phyloP scores from a whole-genome alignment of 2,113 vertebrate genomes.

The Catagonus wagneri region DNA sequence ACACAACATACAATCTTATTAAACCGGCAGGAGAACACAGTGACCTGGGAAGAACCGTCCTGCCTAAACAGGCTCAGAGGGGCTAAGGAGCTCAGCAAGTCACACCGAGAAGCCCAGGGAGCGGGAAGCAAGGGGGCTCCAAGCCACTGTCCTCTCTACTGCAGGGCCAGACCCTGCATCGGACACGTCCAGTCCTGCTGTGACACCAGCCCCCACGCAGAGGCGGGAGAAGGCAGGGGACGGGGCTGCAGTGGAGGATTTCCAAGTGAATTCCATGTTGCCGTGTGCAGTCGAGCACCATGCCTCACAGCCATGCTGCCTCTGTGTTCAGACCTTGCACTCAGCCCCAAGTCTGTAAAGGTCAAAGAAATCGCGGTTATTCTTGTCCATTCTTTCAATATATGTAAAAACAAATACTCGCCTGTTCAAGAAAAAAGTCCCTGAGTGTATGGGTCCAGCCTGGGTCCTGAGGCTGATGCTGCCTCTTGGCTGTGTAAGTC shows the following conservation, averaged over 20 bases:
- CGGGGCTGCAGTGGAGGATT: neutral
- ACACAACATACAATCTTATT: too few species aligned
- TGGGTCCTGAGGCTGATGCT: neutral
- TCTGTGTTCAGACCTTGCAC: too few species aligned
- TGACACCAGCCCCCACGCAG: accelerated
- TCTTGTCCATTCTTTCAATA: neutral
- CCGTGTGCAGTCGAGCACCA: neutral
- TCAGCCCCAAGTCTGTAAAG: neutral
- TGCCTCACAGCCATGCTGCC: neutral
- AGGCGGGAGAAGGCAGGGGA: neutral
- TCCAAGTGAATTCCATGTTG: neutral
- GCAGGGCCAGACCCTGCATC: accelerated
- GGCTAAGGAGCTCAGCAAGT: neutral
- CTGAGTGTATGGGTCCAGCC: neutral
- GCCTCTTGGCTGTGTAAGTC: too few species aligned
- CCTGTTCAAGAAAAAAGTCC: neutral
- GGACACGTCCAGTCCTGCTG: neutral
- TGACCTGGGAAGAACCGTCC: accelerated
- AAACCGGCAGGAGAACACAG: neutral
- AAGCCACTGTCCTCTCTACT: neutral
- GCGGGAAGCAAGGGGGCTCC: accelerated
- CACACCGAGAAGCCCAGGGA: neutral
- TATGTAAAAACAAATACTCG: neutral
- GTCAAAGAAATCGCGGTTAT: neutral
- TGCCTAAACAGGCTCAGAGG: too few species aligned